These are phyloP conservation scores for Oxyura jamaicensis DNA, from an alignment of 2,113 vertebrate species.

Conservation along the genomic window DNA sequence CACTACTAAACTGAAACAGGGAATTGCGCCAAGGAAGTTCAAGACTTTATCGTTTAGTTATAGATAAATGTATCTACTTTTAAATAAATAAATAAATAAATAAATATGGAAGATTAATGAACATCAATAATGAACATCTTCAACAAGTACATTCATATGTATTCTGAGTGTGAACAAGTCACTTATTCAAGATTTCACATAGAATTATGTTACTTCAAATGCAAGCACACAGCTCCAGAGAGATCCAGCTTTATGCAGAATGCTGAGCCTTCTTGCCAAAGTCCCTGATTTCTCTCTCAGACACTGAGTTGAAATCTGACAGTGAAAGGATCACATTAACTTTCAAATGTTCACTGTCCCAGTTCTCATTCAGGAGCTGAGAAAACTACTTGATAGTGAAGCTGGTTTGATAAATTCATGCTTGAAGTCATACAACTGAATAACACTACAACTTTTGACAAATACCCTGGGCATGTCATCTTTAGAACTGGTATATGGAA, in stretches of 20 bases:
- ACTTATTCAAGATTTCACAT: background rate
- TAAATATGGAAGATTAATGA: background rate
- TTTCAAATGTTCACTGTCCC: background rate
- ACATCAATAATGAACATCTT: background rate
- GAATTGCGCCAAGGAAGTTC: background rate
- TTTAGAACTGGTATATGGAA: constrained; percentile 1
- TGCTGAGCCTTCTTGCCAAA: background rate
- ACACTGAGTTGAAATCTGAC: background rate
- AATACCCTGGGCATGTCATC: background rate
- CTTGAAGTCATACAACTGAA: background rate
- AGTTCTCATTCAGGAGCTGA: background rate
- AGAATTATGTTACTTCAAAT: background rate
- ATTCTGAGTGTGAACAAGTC: background rate
- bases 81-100: background rate
- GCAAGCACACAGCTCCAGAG: background rate
- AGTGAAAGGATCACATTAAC: background rate
- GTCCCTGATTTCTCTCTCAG: background rate
- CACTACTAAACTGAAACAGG: background rate
- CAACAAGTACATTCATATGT: background rate
- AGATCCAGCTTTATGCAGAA: background rate
- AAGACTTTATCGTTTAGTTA: background rate
- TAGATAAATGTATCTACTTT: background rate
- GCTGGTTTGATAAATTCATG: background rate
- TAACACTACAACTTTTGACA: background rate
- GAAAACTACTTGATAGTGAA: background rate